These are phyloP conservation scores for Magallana angulata DNA, from an alignment of 1,140 invertebrate genomes.

Conservation along the genomic window DNA sequence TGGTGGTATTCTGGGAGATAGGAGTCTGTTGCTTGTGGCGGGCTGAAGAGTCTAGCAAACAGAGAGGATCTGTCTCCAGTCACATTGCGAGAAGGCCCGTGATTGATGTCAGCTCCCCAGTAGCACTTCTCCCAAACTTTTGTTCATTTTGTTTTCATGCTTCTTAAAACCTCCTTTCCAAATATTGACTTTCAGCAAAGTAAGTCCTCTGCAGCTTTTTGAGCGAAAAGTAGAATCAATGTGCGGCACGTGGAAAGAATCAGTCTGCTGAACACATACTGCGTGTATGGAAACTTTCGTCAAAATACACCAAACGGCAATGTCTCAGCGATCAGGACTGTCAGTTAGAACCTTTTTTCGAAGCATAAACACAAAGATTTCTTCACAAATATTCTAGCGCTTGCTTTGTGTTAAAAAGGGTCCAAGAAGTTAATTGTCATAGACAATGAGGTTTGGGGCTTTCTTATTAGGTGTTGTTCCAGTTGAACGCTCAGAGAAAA, in stretches of 20 bases:
- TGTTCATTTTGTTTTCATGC: slow-evolving; percentile 28
- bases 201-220: slow-evolving; percentile 22
- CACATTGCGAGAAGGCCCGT: neutral
- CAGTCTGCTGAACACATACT: neutral
- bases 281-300: neutral
- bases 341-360: slow-evolving; percentile 1
- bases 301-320: neutral
- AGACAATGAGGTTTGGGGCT: slow-evolving; percentile 36
- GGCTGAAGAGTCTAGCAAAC: slow-evolving; percentile 32
- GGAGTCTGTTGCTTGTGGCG: slow-evolving; percentile 28
- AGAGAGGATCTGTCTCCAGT: slow-evolving; percentile 18
- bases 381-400: slow-evolving; percentile 1
- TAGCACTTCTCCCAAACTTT: slow-evolving; percentile 32
- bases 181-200: slow-evolving; percentile 24
- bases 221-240: neutral
- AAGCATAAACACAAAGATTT: slow-evolving; percentile 25
- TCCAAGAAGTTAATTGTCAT: slow-evolving; percentile 38
- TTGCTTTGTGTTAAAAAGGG: slow-evolving; percentile 27
- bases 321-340: neutral
- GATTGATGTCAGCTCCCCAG: slow-evolving; percentile 26
- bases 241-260: neutral
- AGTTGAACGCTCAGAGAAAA: slow-evolving; percentile 26
- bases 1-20: slow-evolving; percentile 33
- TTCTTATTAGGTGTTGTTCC: slow-evolving; percentile 31
- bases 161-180: slow-evolving; percentile 26